Percentiles rank a stretch among this genome's conserved stretches.
Evolutionary conservation across 1,140 invertebrate genomes (phyloP).

Genomic region (Papilio machaon): DNA sequence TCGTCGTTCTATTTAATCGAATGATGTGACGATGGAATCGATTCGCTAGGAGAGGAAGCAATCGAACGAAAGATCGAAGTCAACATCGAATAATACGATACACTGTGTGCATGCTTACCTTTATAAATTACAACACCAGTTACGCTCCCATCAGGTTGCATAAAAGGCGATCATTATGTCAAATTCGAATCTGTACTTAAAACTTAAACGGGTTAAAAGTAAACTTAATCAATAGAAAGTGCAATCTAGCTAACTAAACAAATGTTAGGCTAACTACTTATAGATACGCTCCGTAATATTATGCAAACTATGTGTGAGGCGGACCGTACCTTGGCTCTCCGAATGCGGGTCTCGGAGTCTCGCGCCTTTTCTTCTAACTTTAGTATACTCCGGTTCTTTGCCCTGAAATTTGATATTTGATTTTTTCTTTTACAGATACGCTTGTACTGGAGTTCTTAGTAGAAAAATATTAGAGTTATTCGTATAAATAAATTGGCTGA

Average conservation of each 20-base stretch:
- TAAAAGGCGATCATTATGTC: constrained; percentile 80
- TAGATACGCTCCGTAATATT: constrained; percentile 63
- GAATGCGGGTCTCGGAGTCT: constrained; percentile 89
- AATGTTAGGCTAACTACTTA: constrained; percentile 76
- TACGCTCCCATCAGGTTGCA: constrained; percentile 81
- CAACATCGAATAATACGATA: constrained; percentile 60
- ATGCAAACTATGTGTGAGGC: constrained; percentile 39
- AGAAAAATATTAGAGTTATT: no score
- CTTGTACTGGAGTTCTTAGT: no score
- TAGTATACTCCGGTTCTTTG: constrained; percentile 91
- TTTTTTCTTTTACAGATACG: background rate
- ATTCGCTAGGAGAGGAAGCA: constrained; percentile 26
- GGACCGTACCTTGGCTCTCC: constrained; percentile 88
- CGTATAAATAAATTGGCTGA: no score
- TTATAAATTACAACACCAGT: constrained; percentile 80
- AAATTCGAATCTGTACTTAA: constrained; percentile 77
- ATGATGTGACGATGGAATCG: constrained; percentile 25
- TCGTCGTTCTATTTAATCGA: constrained; percentile 29
- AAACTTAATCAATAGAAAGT: constrained; percentile 75
- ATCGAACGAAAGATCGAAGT: constrained; percentile 29
- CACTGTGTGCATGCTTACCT: constrained; percentile 81
- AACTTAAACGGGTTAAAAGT: constrained; percentile 74
- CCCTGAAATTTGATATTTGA: constrained; percentile 79
- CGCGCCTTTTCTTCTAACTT: constrained; percentile 90
- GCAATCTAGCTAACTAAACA: constrained; percentile 78